Evolutionary conservation across 2,113 vertebrate species (phyloP).

Genomic region (Phrynosoma platyrhinos): DNA sequence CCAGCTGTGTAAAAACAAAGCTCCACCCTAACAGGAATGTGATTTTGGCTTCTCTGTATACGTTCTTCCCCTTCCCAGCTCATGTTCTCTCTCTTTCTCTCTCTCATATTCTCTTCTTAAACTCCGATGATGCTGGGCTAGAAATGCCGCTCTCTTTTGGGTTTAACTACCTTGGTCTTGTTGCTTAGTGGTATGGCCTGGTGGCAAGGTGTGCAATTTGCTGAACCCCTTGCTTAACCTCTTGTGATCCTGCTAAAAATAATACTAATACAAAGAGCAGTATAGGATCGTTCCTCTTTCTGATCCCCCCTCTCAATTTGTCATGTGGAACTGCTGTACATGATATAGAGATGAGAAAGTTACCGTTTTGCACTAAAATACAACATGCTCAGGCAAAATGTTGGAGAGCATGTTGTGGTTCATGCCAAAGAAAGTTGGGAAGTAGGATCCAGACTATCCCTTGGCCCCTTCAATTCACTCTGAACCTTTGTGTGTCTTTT

Average conservation of each 20-base stretch:
- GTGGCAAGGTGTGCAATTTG: neutral
- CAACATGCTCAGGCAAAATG: neutral
- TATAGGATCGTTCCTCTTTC: neutral
- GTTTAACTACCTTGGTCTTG: neutral
- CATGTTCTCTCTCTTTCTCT: neutral
- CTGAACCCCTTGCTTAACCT: neutral
- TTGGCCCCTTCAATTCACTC: too few relatives aligned
- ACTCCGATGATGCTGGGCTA: neutral
- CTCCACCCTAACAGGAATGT: conserved; percentile 31
- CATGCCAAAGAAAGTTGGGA: too few relatives aligned
- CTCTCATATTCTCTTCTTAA: neutral
- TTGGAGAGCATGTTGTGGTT: neutral
- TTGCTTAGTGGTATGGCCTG: neutral
- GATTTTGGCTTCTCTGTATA: conserved; percentile 6
- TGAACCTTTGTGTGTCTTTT: too few relatives aligned
- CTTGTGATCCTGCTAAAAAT: neutral
- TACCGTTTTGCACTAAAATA: too few relatives aligned
- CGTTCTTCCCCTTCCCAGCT: neutral
- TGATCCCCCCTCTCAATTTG: too few relatives aligned
- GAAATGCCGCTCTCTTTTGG: neutral
- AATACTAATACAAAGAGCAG: neutral
- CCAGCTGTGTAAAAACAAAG: conserved; percentile 24
- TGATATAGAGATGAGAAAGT: too few relatives aligned
- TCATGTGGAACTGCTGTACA: neutral
- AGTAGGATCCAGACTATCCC: too few relatives aligned